Percentiles rank a stretch among this genome's conserved stretches.
Conservation (phyloP, 1,140 invertebrate species). For the Sitophilus oryzae region DNA sequence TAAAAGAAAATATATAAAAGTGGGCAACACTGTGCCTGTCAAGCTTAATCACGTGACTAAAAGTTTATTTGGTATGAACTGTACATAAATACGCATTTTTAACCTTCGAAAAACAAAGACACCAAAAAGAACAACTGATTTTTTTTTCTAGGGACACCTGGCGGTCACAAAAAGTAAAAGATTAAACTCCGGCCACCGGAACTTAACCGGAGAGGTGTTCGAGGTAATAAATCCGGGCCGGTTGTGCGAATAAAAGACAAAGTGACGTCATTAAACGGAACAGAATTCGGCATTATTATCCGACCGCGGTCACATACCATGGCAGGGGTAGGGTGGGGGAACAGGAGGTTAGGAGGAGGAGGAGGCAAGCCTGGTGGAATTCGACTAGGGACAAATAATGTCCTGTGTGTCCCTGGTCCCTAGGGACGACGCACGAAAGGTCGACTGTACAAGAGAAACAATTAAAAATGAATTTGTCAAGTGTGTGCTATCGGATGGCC, state of each 20-base stretch:
- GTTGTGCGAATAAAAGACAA: constrained; percentile 7
- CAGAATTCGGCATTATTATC: constrained; percentile 14
- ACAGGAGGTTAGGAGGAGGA: no score
- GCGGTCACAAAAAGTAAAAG: no score
- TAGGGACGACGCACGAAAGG: constrained; percentile 6
- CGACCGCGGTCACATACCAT: constrained; percentile 14
- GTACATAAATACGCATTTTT: no score
- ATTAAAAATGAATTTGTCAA: constrained; percentile 25
- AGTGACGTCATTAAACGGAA: constrained; percentile 18
- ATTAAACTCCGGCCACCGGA: neutral
- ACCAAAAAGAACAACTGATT: no score
- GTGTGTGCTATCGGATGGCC: no score
- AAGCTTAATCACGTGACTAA: no score
- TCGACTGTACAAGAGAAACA: constrained; percentile 18
- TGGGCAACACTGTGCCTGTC: no score
- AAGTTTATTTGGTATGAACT: no score
- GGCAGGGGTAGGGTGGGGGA: no score
- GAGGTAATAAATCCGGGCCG: neutral
- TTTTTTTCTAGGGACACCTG: no score
- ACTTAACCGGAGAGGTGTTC: neutral
- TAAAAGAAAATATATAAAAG: no score
- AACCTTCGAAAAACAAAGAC: no score
- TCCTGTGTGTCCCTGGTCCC: constrained; percentile 7
- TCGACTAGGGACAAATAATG: constrained; percentile 19
- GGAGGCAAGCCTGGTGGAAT: constrained; percentile 4